Base-by-base conservation (phyloP, 2,797 vertebrate species). In the Bucorvus abyssinicus region DNA sequence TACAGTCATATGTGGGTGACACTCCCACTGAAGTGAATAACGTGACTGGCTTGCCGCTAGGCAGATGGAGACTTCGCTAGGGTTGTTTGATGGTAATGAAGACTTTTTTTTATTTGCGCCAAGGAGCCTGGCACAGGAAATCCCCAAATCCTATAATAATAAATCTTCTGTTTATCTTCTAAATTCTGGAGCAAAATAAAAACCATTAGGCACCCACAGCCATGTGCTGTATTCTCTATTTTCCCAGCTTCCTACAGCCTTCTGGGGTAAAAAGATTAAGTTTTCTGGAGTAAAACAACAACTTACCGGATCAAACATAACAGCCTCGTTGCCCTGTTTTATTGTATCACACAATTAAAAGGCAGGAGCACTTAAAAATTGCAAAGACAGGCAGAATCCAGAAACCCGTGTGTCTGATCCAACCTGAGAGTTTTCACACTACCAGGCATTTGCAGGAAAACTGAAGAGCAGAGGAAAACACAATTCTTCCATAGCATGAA, bases 151-250 rank as follows among this genome's bases (percentile, higher is more conserved):
- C 91, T 95, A 64, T 7, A 1, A 69, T 84, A 96, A 94, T 95
- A 94, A 93, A 94, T 83, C 80, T 86, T 73, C 44, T 93, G 32
- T 94, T 95, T 93, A 74, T 91, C 85, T 94, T 95, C 82, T 82
- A 89, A 94, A 93, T 93, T 74, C 91, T 81, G 64, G 11, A 87
- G 68, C 24, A 65, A 95, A 96, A 91, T 74, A 93, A 93, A 95
- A 95, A 71, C 17, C 50, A 71, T 83, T 90, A 93, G 65, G 56
- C 56, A 92, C 14, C 16, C 77, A 68, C 2, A 1, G 42, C 42
- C 64, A 14, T 55, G 77, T 26, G 29, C 36, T 55, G 16, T 42
- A 42, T 52, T 76, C 30, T 77, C 0, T 76, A 44, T 94, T 91
- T 94, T 67, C n/a, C 32, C 42, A 63, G 38, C 50, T 88, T 90